A percentile compares a stretch with the other conserved stretches of the same genome.
These are phyloP conservation scores for Otolemur crassicaudatus DNA, from an alignment of 2,797 vertebrate species.

Conservation along the genomic window DNA sequence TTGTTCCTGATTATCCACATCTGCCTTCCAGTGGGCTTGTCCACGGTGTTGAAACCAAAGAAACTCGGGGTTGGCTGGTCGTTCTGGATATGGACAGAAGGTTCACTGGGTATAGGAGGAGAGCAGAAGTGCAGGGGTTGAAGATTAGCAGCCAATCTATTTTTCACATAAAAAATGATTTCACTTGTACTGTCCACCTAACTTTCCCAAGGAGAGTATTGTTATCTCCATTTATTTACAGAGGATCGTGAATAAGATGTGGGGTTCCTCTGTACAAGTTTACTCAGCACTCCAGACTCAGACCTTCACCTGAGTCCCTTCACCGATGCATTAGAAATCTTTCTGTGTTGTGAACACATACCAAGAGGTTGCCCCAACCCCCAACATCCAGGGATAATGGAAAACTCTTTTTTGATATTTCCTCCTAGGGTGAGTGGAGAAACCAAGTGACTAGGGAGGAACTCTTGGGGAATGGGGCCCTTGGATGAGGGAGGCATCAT, in stretches of 20 bases:
- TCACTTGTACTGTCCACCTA: background rate
- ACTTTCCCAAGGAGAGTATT: background rate
- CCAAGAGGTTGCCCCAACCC: background rate
- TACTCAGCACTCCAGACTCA: background rate
- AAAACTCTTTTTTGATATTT: slow-evolving; percentile 41
- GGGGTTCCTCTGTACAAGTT: background rate
- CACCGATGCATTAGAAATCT: background rate
- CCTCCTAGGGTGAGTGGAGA: background rate
- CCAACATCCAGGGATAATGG: background rate
- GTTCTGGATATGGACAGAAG: background rate
- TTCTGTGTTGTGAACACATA: background rate
- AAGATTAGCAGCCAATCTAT: background rate
- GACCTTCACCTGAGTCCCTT: background rate
- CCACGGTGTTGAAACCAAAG: slow-evolving; percentile 30
- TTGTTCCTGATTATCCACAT: slow-evolving; percentile 27
- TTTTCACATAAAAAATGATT: background rate
- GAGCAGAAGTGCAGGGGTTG: background rate
- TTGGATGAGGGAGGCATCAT: background rate
- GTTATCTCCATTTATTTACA: background rate
- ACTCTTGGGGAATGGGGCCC: background rate
- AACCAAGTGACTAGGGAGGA: background rate
- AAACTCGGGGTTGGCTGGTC: background rate
- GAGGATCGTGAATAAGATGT: background rate
- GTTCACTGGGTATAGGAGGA: slow-evolving; percentile 3
- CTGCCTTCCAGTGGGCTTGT: slow-evolving; percentile 60